Conservation (phyloP, 2,888 invertebrate species). For the Microchrysa polita region DNA sequence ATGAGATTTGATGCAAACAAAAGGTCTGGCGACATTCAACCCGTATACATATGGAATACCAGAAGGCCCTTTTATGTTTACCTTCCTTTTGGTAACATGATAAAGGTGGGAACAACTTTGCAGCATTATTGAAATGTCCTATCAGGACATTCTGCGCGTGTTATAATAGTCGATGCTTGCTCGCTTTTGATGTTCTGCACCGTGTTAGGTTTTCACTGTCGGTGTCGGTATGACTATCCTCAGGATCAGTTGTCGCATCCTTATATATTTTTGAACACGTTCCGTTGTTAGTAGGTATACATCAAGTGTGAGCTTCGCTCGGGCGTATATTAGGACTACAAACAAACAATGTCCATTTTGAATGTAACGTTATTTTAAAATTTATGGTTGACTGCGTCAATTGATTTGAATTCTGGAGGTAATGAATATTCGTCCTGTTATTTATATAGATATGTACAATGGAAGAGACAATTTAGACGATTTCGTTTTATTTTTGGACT, state of each 20-base stretch:
- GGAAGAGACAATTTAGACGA: too few relatives aligned
- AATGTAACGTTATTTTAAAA: not conserved
- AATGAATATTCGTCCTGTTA: too few relatives aligned
- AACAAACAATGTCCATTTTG: not conserved
- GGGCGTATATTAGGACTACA: too few relatives aligned
- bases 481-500: too few relatives aligned
- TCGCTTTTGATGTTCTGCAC: conserved; percentile 4
- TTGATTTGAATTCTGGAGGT: not conserved
- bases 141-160: not conserved
- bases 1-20: conserved; percentile 47
- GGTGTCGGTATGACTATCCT: conserved; percentile 15
- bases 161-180: not conserved
- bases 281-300: not conserved
- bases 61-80: conserved; percentile 41
- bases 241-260: not conserved
- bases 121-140: conserved; percentile 18
- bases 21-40: conserved; percentile 39
- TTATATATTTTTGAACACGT: not conserved
- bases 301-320: too few relatives aligned
- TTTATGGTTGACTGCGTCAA: not conserved
- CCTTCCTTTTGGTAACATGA: conserved; percentile 45
- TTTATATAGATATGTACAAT: too few relatives aligned
- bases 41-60: conserved; percentile 24
- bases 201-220: not conserved
- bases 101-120: conserved; percentile 44